Percentiles rank a stretch among this genome's conserved stretches.
These are phyloP conservation scores for Platyscapa corneri DNA, from an alignment of 1,140 invertebrate genomes.

Conservation along the genomic window DNA sequence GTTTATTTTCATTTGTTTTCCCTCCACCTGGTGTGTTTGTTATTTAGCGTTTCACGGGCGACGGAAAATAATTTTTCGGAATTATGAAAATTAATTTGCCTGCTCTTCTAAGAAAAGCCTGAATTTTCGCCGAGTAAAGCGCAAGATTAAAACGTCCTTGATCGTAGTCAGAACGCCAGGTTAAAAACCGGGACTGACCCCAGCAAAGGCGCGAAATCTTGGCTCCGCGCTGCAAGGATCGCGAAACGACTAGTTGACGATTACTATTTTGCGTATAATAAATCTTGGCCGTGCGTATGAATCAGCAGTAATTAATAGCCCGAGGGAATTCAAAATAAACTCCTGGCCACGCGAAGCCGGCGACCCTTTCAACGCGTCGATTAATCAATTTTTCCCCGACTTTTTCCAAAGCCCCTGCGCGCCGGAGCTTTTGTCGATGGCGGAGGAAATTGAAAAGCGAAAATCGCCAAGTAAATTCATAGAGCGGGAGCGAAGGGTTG, in stretches of 20 bases:
- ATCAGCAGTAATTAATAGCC: no score
- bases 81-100: not conserved
- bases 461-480: conserved; percentile 2
- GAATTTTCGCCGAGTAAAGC: not conserved
- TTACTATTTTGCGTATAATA: no score
- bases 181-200: no score
- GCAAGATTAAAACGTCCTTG: no score
- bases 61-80: not conserved
- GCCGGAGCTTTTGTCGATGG: not conserved
- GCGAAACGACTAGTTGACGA: no score
- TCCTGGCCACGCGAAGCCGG: no score
- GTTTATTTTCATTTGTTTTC: not conserved
- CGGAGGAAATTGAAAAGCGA: conserved; percentile 32
- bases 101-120: not conserved
- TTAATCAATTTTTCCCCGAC: not conserved
- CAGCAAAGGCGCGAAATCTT: no score
- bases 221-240: no score
- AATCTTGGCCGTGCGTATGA: no score
- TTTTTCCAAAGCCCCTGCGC: not conserved
- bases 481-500: not conserved
- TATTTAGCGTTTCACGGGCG: not conserved
- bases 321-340: no score
- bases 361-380: not conserved
- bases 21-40: not conserved
- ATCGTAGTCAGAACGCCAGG: no score